Conservation (phyloP, 2,888 invertebrate species). For the Caenorhabditis wallacei region DNA sequence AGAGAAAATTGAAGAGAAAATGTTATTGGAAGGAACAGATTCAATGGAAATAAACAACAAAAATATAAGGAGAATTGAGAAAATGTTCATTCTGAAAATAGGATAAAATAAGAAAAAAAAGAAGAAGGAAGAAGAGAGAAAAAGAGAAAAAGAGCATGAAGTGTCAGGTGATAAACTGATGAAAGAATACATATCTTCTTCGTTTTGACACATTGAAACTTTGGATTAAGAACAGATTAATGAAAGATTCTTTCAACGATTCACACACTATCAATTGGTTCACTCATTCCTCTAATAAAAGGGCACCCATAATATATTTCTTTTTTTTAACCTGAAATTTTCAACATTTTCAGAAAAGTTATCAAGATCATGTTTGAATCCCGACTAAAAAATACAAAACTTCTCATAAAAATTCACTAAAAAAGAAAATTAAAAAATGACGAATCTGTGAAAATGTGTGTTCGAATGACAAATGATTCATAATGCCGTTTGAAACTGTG, state of each 20-base stretch:
- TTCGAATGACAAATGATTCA: slow-evolving; percentile 34
- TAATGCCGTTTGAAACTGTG: slow-evolving; percentile 25
- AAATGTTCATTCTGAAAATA: slow-evolving; percentile 30
- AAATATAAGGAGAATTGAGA: slow-evolving; percentile 11
- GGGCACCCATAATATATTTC: too few species aligned
- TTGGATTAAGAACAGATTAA: background rate
- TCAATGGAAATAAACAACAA: slow-evolving; percentile 8
- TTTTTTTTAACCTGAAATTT: too few species aligned
- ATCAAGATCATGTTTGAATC: too few species aligned
- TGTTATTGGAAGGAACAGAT: slow-evolving; percentile 38
- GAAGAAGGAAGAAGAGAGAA: background rate
- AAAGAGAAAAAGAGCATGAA: slow-evolving; percentile 22
- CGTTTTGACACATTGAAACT: background rate
- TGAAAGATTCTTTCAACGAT: background rate
- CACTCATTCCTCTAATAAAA: too few species aligned
- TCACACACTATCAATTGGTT: too few species aligned
- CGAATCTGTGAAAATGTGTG: slow-evolving; percentile 4
- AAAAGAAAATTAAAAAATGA: background rate
- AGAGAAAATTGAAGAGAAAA: slow-evolving; percentile 57
- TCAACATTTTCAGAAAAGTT: too few species aligned
- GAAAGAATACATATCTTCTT: slow-evolving; percentile 8
- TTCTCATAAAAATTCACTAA: too few species aligned
- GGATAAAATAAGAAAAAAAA: background rate
- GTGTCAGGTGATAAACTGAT: slow-evolving; percentile 24
- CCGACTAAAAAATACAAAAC: too few species aligned